These are phyloP conservation scores for Triplophysa dalaica DNA, from an alignment of 2,113 vertebrate genomes.

Conservation along the genomic window DNA sequence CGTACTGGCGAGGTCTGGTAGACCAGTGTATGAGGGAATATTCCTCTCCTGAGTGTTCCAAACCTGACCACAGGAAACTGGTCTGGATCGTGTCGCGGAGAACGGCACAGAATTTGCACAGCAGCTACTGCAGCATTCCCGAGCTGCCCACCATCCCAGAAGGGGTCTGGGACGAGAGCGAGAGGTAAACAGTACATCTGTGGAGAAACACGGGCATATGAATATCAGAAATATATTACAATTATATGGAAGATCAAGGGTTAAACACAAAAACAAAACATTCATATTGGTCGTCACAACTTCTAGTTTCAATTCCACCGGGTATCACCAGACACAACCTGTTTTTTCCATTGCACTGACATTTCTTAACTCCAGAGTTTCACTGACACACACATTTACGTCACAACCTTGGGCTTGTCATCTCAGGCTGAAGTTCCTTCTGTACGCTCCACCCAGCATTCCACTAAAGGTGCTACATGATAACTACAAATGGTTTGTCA, in stretches of 20 bases:
- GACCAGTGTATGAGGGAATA: slow-evolving; percentile 91
- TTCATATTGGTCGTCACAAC: not conserved
- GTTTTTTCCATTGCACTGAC: not conserved
- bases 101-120: slow-evolving; percentile 91
- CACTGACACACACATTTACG: not conserved
- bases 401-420: slow-evolving; percentile 33
- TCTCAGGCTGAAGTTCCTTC: not conserved
- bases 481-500: not conserved
- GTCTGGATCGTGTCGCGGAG: slow-evolving; percentile 95
- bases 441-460: not conserved
- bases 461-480: not conserved
- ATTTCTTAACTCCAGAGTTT: not conserved
- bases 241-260: not conserved
- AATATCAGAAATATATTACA: not conserved
- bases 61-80: slow-evolving; percentile 89
- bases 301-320: slow-evolving; percentile 39
- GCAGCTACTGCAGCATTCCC: slow-evolving; percentile 86
- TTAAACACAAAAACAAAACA: not conserved
- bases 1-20: slow-evolving; percentile 87
- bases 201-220: not conserved
- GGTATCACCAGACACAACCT: not conserved
- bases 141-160: slow-evolving; percentile 95
- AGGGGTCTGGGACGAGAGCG: slow-evolving; percentile 80
- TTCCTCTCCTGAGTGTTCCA: slow-evolving; percentile 92
- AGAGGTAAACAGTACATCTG: slow-evolving; percentile 76